Percentiles rank a stretch among this genome's conserved stretches.
These are phyloP conservation scores for Limnothrissa miodon DNA, from an alignment of 2,113 vertebrate genomes.

Conservation along the genomic window DNA sequence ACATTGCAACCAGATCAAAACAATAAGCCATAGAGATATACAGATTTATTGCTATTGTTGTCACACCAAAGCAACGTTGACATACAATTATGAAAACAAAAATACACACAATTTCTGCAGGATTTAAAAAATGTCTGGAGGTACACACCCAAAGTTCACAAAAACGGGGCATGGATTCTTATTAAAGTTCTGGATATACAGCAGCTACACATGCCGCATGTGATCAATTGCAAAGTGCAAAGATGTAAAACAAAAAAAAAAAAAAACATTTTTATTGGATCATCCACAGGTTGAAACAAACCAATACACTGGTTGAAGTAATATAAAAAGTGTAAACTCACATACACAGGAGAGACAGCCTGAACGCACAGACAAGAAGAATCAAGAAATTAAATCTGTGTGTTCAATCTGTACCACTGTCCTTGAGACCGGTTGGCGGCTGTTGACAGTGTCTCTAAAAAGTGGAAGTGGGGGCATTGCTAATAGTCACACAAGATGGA, in stretches of 20 bases:
- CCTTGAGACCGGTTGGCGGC: not conserved
- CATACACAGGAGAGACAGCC: not conserved
- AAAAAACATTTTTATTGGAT: not conserved
- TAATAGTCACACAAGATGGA: not conserved
- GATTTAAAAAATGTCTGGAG: not conserved
- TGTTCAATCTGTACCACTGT: not conserved
- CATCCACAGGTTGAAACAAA: constrained; percentile 9
- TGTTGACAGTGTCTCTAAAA: not conserved
- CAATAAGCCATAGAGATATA: not conserved
- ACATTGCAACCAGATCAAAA: not conserved
- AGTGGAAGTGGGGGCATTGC: not conserved
- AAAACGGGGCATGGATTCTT: not conserved
- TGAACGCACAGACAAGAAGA: not conserved
- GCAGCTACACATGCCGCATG: not conserved
- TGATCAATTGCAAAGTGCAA: not conserved
- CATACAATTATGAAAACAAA: not conserved
- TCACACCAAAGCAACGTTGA: not conserved
- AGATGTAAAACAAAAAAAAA: not conserved
- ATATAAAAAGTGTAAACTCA: constrained; percentile 12
- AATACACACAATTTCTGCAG: not conserved
- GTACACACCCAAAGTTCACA: not conserved
- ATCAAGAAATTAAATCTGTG: not conserved
- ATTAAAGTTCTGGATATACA: not conserved
- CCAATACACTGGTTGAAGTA: not conserved
- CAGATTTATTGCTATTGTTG: not conserved